These are phyloP conservation scores for Thereuonema tuberculata DNA, from an alignment of 1,140 invertebrate species.

Conservation along the genomic window DNA sequence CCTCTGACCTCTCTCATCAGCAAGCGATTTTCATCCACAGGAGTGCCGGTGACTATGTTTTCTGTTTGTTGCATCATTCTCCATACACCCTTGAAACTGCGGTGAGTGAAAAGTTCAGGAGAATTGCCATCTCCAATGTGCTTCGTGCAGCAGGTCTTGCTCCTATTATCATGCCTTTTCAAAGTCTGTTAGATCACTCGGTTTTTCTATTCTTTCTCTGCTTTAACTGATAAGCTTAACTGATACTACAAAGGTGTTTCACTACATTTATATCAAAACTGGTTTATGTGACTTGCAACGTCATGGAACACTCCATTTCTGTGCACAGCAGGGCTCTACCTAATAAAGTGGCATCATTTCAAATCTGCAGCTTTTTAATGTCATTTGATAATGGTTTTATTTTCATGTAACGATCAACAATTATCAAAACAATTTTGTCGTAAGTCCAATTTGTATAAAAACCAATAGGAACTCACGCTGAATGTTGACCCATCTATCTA, in stretches of 20 bases:
- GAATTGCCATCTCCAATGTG: not conserved
- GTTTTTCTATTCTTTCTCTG: not conserved
- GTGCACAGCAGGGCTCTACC: too few relatives aligned
- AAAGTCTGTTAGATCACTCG: not conserved
- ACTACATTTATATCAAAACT: not conserved
- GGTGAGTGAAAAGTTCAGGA: not conserved
- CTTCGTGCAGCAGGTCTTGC: not conserved
- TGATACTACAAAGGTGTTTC: not conserved
- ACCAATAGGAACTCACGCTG: too few relatives aligned
- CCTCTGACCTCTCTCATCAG: not conserved
- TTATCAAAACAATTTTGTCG: too few relatives aligned
- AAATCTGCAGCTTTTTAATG: too few relatives aligned
- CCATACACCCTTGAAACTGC: not conserved
- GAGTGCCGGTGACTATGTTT: not conserved
- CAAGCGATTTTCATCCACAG: not conserved
- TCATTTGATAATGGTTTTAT: too few relatives aligned
- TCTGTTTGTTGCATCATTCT: not conserved
- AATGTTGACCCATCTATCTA: too few relatives aligned
- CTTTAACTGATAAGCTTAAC: not conserved
- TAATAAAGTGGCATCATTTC: not conserved
- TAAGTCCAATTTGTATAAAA: too few relatives aligned
- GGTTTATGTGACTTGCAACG: too few relatives aligned
- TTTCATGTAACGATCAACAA: too few relatives aligned
- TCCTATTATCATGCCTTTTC: not conserved
- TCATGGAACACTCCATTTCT: too few relatives aligned